phyloP scores from a whole-genome alignment of 2,797 vertebrate species.

The Orestias chungarensis region DNA sequence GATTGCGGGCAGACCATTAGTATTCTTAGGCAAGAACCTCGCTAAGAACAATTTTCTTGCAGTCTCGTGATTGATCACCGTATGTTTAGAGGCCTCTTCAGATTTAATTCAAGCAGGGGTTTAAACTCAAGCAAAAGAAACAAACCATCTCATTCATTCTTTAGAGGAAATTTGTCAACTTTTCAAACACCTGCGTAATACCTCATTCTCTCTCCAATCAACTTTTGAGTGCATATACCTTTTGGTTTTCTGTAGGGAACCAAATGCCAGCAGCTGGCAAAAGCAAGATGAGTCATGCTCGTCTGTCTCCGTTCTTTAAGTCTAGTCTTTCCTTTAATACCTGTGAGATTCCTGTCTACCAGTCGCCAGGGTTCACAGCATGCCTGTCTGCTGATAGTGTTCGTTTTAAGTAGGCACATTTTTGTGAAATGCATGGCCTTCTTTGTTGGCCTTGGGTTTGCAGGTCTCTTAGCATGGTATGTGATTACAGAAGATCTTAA shows the following conservation, averaged over 20 bases:
- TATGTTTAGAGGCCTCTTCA: not conserved
- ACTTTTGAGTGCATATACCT: constrained; percentile 2
- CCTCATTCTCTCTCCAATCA: not conserved
- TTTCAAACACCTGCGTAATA: constrained; percentile 6
- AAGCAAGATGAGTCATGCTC: constrained; percentile 9
- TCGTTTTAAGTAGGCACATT: not conserved
- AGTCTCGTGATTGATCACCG: constrained; percentile 18
- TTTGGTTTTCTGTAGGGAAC: not conserved
- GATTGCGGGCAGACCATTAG: not conserved
- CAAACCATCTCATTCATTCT: constrained; percentile 5
- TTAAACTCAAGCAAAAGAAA: not conserved
- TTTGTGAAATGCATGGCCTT: not conserved
- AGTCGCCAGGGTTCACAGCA: not conserved
- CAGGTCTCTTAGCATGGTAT: not conserved
- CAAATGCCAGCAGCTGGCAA: not conserved
- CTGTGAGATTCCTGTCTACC: constrained; percentile 1
- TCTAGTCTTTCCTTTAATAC: not conserved
- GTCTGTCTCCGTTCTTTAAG: not conserved
- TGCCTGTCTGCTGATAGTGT: not conserved
- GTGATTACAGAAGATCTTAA: not conserved
- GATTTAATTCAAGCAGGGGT: constrained; percentile 5
- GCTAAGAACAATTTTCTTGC: not conserved
- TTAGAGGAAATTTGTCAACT: not conserved
- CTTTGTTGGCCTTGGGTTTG: not conserved
- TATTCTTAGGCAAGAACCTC: not conserved